Evolutionary conservation across 37 sponge, comb jelly and placozoan genomes (phyloP).

Genomic region (Hormiphora californensis): DNA sequence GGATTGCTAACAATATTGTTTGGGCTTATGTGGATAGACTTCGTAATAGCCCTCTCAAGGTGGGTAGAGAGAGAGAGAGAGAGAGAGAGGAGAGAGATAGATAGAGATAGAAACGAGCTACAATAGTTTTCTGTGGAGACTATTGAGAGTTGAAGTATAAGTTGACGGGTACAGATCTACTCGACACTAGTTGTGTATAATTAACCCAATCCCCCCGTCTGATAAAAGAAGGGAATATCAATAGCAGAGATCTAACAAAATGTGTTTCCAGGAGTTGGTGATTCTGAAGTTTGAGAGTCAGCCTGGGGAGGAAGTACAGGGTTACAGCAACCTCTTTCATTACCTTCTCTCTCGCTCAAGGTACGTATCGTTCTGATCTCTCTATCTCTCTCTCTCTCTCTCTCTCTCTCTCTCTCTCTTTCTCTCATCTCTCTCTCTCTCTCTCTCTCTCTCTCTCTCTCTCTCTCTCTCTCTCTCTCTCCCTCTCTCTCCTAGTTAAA

Average conservation of each 20-base stretch:
- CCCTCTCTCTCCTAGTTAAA: too few species aligned
- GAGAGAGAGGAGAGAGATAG: too few species aligned
- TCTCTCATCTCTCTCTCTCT: background rate
- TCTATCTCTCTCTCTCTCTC: background rate
- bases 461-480: background rate
- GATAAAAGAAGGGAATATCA: too few species aligned
- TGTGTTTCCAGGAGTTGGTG: background rate
- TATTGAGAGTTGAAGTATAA: too few species aligned
- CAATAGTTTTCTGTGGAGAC: too few species aligned
- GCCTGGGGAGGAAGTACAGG: constrained; percentile 44
- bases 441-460: background rate
- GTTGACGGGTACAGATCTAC: too few species aligned
- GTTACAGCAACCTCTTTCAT: constrained; percentile 47
- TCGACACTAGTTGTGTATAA: too few species aligned
- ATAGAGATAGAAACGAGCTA: too few species aligned
- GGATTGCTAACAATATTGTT: constrained; percentile 51
- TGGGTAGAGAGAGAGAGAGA: too few species aligned
- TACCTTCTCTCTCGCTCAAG: constrained; percentile 30
- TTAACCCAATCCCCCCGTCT: too few species aligned
- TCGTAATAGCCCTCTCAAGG: constrained; percentile 46
- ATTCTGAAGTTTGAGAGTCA: constrained; percentile 55
- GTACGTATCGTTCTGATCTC: background rate
- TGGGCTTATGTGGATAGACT: constrained; percentile 54
- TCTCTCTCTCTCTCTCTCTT: background rate
- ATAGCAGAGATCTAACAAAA: too few species aligned